phyloP scores from a whole-genome alignment of 2,113 vertebrate species.

The Hucho hucho region DNA sequence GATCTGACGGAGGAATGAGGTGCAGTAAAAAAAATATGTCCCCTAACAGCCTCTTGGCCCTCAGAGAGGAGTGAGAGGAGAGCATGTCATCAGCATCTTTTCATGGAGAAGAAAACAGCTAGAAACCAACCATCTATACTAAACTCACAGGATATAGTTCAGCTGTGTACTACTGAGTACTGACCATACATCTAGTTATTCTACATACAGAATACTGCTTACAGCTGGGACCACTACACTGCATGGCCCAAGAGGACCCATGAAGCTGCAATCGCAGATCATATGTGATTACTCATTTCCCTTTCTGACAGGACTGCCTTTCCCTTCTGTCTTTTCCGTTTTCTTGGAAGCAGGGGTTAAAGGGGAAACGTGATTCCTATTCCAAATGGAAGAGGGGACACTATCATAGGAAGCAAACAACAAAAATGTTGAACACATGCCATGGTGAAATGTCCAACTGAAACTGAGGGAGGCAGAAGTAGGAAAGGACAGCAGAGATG shows the following conservation, averaged over 20 bases:
- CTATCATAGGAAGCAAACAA: conserved; percentile 33
- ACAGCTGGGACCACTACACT: neutral
- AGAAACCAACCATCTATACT: conserved; percentile 8
- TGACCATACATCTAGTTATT: no score
- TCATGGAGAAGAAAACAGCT: conserved; percentile 6
- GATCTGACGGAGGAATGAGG: conserved; percentile 61
- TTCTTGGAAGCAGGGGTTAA: conserved; percentile 22
- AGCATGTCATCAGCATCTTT: neutral
- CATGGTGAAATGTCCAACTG: conserved; percentile 36
- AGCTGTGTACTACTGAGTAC: no score
- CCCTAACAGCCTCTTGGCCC: conserved; percentile 36
- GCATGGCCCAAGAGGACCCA: conserved; percentile 2
- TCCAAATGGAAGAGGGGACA: conserved; percentile 34
- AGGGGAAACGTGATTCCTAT: conserved; percentile 31
- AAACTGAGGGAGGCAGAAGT: conserved; percentile 47
- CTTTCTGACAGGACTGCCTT: conserved; percentile 7
- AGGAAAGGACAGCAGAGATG: conserved; percentile 26
- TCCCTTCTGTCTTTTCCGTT: conserved; percentile 20
- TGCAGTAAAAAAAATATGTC: conserved; percentile 54
- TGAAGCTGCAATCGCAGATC: conserved; percentile 27
- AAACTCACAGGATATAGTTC: neutral
- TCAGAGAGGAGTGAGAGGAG: conserved; percentile 16
- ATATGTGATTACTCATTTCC: conserved; percentile 13
- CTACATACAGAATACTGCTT: no score
- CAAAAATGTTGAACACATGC: conserved; percentile 39